Evolutionary conservation across 2,797 vertebrate species (phyloP), one percentile per base, ranked within the genome.

Genomic region (Tragopan temminckii): DNA sequence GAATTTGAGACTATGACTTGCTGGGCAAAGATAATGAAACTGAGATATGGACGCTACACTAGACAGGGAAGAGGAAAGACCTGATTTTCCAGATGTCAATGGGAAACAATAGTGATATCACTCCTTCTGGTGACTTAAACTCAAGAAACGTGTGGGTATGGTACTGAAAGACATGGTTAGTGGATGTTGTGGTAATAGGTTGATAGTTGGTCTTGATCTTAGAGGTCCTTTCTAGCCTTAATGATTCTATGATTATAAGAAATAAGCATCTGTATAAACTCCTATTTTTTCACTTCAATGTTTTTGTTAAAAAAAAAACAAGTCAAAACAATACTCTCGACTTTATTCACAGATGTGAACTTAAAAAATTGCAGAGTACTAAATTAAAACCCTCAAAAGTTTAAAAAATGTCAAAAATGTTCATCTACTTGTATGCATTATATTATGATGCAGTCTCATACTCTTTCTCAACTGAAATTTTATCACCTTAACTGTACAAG

Each of bases 291-390:
- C 29, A 53, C 24, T 66, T 64, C 12, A 58, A 3, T 69, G 18
- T 87, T 79, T 95, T 84, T 38, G 18, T 92, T 79, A 71, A 36
- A 68, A 57, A 57, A 80, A 9, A 94, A 67, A 8, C 8, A 72
- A 45, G 5, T 6, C 23, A 75, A 75, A 80, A 45, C 6, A 45
- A 5, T 6, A 5, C 4, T 12, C 5, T 7, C 8, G 46, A 1
- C 18, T 86, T 88, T 83, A 71, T 19, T 80, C 12, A 21, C 9
- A 64, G 35, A 50, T 79, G 24, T 17, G 87, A 68, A 5, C 72
- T 66, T 59, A 82, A 75, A 38, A 35, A 67, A 58, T 66, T 62
- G 16, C 3, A 80, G 21, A 42, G 35, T 31, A 77, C 5, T 59
- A 59, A 80, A 83, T 62, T 69, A 62, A 90, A 84, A 9, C 11